Evolutionary conservation across 1,140 invertebrate species (phyloP).

Genomic region (Colletes gigas): DNA sequence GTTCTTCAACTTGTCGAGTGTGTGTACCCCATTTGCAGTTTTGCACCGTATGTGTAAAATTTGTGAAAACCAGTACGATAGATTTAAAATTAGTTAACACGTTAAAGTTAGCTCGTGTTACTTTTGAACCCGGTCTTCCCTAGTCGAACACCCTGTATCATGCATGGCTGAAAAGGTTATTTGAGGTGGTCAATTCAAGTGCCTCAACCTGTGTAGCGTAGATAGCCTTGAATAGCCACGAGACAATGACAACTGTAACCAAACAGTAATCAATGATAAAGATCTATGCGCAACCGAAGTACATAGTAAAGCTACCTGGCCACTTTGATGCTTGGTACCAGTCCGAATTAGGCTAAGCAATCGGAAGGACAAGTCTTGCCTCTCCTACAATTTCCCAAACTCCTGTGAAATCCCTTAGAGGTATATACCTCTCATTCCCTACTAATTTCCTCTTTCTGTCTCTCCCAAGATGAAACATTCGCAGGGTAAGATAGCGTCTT

Average conservation of each 20-base stretch:
- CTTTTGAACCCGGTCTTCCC: too few species aligned
- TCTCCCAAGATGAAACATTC: slow-evolving; percentile 74
- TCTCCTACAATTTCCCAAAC: slow-evolving; percentile 75
- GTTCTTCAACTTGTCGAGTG: too few species aligned
- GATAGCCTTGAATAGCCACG: not conserved
- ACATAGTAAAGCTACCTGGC: not conserved
- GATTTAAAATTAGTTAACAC: too few species aligned
- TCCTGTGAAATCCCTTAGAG: slow-evolving; percentile 73
- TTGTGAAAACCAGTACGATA: too few species aligned
- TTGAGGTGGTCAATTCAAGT: too few species aligned
- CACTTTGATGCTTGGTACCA: slow-evolving; percentile 74
- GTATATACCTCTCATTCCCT: slow-evolving; percentile 62
- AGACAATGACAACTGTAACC: not conserved
- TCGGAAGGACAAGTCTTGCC: slow-evolving; percentile 71
- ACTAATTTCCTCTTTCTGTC: slow-evolving; percentile 56
- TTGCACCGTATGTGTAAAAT: too few species aligned
- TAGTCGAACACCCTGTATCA: too few species aligned
- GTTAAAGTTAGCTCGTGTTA: too few species aligned
- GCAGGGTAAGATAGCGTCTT: slow-evolving; percentile 69
- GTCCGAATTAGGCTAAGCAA: slow-evolving; percentile 79
- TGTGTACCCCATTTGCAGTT: too few species aligned
- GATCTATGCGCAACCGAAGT: not conserved
- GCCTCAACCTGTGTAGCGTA: not conserved
- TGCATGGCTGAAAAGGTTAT: too few species aligned
- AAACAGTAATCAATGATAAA: slow-evolving; percentile 20